Percentiles rank a stretch among this genome's conserved stretches.
Conservation (phyloP, 2,113 vertebrate species). For the Cervus canadensis region DNA sequence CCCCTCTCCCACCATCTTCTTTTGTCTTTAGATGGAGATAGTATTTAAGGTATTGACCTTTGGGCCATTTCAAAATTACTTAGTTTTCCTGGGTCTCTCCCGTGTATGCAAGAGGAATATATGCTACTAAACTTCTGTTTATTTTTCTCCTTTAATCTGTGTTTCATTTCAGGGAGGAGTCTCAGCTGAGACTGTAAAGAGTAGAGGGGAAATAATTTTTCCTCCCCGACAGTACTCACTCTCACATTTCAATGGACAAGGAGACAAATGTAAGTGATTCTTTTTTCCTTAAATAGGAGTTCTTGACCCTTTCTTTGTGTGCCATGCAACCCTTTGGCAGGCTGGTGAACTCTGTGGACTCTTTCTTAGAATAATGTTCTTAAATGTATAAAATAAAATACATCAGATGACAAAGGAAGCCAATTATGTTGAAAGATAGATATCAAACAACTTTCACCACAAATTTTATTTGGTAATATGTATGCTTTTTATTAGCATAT, state of each 20-base stretch:
- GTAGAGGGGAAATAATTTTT: background rate
- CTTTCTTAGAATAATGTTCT: background rate
- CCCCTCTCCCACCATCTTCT: background rate
- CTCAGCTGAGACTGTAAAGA: background rate
- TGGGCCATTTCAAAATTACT: background rate
- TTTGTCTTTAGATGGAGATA: background rate
- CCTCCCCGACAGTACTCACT: background rate
- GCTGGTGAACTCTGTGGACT: background rate
- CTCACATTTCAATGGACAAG: background rate
- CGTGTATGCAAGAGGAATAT: background rate
- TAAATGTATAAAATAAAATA: constrained; percentile 13
- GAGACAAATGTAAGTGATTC: background rate
- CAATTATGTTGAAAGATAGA: background rate
- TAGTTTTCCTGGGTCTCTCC: background rate
- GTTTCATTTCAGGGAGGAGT: background rate
- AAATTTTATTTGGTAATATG: background rate
- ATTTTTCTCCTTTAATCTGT: background rate
- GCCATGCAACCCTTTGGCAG: background rate
- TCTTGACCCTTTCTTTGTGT: background rate
- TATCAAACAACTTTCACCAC: background rate
- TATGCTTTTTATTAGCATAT: background rate
- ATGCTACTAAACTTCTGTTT: background rate
- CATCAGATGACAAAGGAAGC: background rate
- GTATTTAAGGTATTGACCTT: background rate
- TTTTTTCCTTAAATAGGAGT: background rate